These are phyloP conservation scores for Cyaniris semiargus DNA, from an alignment of 2,888 invertebrate species.

Conservation along the genomic window DNA sequence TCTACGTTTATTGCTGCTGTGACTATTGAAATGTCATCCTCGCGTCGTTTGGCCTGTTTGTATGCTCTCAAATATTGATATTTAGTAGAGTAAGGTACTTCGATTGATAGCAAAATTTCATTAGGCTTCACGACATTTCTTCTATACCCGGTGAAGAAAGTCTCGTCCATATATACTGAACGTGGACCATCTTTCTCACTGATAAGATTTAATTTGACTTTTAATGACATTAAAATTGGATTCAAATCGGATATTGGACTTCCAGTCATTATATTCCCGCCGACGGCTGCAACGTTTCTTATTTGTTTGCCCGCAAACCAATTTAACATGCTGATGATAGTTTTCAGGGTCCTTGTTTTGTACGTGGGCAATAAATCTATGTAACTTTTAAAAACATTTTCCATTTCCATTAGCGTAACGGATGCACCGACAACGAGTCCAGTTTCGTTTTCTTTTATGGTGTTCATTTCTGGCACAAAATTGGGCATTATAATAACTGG, in stretches of 20 bases:
- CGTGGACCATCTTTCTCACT: constrained; percentile 79
- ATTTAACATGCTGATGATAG: constrained; percentile 91
- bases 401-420: constrained; percentile 88
- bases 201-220: constrained; percentile 85
- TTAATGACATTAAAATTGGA: constrained; percentile 92
- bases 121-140: constrained; percentile 84
- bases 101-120: constrained; percentile 87
- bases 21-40: constrained; percentile 95
- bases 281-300: constrained; percentile 95
- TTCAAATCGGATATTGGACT: constrained; percentile 98
- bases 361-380: constrained; percentile 80
- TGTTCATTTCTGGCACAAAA: constrained; percentile 88
- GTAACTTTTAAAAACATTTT: constrained; percentile 81
- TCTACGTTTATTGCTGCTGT: constrained; percentile 87
- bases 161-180: constrained; percentile 85
- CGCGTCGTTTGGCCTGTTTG: constrained; percentile 92
- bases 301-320: constrained; percentile 98
- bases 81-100: constrained; percentile 84
- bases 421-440: constrained; percentile 90
- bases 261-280: constrained; percentile 97
- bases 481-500: constrained; percentile 92
- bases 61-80: constrained; percentile 87
- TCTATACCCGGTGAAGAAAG: constrained; percentile 90
- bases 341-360: constrained; percentile 84
- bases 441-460: constrained; percentile 75